Evolutionary conservation across 2,113 vertebrate species (phyloP), one percentile per base, ranked within the genome.

Genomic region (Struthidea cinerea): DNA sequence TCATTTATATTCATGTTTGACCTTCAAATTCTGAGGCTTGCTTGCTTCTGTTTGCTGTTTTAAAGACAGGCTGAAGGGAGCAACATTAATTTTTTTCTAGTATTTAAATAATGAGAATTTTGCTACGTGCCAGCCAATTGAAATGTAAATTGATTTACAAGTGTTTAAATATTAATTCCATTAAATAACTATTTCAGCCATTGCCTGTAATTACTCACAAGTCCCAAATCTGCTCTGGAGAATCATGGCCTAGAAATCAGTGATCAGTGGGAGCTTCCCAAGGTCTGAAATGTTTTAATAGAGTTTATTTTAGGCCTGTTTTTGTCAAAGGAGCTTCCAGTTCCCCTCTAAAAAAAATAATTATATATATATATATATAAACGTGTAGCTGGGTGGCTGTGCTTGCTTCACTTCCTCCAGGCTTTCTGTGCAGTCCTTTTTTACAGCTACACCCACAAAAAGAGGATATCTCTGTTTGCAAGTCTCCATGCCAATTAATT

Each of bases 361-460:
- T n/a, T n/a, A n/a, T n/a, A 56, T 53, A 77, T 55, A 41, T 4
- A 15, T 21, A 39, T 41, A 46, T 83, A 28, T 26, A 19, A 49
- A 14, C 16, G 14, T 56, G 56, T 82, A 94, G 84, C 53, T 89
- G 70, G 76, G 84, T 96, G 6, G n/a, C 44, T 95, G 77, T 78
- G 77, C 79, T 96, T 95, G 87, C 93, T 89, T 96, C 91, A 96
- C 94, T 97, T 96, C 94, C 96, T 97, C 88, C 70, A 86, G 94
- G 30, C 64, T 94, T 47, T 89, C 90, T 7, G 24, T 68, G 82
- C 95, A 52, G 74, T 71, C 83, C 77, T 84, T 86, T 86, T 75
- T 57, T 71, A 87, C 44, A 92, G 95, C 75, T 93, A 76, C 89
- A 94, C 91, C 91, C 94, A 84, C 78, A 95, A 95, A 93, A 93